These are phyloP conservation scores for Cisticola juncidis DNA, from an alignment of 2,113 vertebrate species.

Conservation along the genomic window DNA sequence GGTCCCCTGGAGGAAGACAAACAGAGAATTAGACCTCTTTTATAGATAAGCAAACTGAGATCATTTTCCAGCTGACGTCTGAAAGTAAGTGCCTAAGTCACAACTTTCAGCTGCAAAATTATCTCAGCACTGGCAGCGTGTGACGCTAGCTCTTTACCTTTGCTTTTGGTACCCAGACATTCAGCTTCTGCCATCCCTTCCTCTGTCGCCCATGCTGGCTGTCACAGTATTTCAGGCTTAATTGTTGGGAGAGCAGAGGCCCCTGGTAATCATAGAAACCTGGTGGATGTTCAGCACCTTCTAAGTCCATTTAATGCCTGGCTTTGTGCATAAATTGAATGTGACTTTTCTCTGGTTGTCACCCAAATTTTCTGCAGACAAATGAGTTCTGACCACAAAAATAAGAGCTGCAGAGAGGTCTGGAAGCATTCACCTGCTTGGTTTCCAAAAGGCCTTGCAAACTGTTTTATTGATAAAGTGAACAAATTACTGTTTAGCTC, in stretches of 20 bases:
- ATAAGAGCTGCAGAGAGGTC: not conserved
- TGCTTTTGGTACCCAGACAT: not conserved
- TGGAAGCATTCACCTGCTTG: not conserved
- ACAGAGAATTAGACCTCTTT: not conserved
- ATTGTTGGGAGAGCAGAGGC: not conserved
- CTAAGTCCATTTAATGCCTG: not conserved
- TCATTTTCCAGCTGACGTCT: not conserved
- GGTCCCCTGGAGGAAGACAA: not conserved
- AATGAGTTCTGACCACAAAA: not conserved
- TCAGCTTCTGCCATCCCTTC: not conserved
- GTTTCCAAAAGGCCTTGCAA: not conserved
- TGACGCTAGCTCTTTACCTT: not conserved
- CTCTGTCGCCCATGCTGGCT: not conserved
- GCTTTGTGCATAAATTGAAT: not conserved
- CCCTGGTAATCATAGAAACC: not conserved
- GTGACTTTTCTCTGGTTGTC: conserved; percentile 24
- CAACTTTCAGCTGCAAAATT: not conserved
- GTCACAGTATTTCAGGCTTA: conserved; percentile 12
- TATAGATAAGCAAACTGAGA: not conserved
- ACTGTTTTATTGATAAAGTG: not conserved
- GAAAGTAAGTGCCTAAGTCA: not conserved
- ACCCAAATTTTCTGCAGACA: not conserved
- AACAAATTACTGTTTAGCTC: conserved; percentile 25
- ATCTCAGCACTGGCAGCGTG: not conserved
- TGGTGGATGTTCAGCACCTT: not conserved